These are phyloP conservation scores for Sanderia malayensis DNA, from an alignment of 30 jellyfish, hydroid and myxozoan species.

Conservation along the genomic window DNA sequence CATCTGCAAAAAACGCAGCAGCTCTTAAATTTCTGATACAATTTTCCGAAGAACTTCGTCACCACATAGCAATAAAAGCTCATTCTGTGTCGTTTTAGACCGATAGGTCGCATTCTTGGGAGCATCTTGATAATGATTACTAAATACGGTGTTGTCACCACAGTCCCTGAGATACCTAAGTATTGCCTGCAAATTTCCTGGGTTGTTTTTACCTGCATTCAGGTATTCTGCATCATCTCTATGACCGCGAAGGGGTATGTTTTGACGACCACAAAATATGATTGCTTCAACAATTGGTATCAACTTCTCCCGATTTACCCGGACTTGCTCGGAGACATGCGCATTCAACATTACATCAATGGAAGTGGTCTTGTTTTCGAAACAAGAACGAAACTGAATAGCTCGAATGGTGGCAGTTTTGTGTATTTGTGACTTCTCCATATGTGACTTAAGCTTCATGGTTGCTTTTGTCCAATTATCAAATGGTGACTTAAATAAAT, in stretches of 20 bases:
- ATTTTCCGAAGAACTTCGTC: too few relatives aligned
- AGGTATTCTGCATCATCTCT: conserved; percentile 18
- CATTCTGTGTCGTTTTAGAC: too few relatives aligned
- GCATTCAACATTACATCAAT: conserved; percentile 15
- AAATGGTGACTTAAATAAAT: background rate
- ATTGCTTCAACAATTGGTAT: conserved; percentile 11
- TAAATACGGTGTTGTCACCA: too few relatives aligned
- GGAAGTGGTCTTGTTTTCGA: conserved; percentile 1
- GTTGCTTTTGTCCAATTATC: conserved; percentile 3
- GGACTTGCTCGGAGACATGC: background rate
- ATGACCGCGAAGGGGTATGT: conserved; percentile 3
- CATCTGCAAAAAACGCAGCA: too few relatives aligned
- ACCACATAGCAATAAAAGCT: too few relatives aligned
- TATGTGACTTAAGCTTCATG: background rate
- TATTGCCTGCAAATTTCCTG: too few relatives aligned
- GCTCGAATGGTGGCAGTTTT: background rate
- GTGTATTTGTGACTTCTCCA: background rate
- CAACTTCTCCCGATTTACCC: conserved; percentile 2
- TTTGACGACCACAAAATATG: conserved; percentile 5
- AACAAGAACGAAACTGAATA: conserved; percentile 8
- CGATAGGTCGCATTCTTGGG: too few relatives aligned
- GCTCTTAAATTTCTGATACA: too few relatives aligned
- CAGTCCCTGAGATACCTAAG: too few relatives aligned
- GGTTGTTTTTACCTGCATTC: too few relatives aligned
- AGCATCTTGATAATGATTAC: too few relatives aligned